These are phyloP conservation scores for Agrenia bidenticulata DNA, from an alignment of 2,888 invertebrate species.

Conservation along the genomic window DNA sequence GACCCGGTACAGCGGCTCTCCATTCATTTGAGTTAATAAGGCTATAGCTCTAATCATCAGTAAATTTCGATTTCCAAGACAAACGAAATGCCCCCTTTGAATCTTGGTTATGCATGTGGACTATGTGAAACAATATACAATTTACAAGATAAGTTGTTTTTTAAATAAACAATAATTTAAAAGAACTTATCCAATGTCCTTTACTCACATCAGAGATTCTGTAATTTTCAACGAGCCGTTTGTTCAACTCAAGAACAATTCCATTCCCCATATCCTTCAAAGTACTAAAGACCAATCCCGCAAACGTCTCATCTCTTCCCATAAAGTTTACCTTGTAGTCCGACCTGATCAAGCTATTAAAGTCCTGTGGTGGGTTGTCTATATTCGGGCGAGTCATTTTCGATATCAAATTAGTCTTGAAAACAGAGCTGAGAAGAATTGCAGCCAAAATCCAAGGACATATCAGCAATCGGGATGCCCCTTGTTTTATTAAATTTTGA, in stretches of 20 bases:
- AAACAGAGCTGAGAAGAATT: not conserved
- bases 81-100: too few species aligned
- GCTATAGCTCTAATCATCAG: too few species aligned
- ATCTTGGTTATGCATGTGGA: too few species aligned
- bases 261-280: not conserved
- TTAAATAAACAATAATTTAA: too few species aligned
- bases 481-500: too few species aligned
- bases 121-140: too few species aligned
- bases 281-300: not conserved
- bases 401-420: not conserved
- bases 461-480: not conserved
- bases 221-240: not conserved
- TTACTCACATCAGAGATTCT: not conserved
- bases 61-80: too few species aligned
- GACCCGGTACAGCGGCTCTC: too few species aligned
- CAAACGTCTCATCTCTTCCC: not conserved
- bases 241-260: not conserved
- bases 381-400: not conserved
- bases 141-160: too few species aligned
- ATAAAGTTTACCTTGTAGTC: not conserved
- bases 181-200: too few species aligned
- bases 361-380: not conserved
- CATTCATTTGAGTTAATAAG: too few species aligned
- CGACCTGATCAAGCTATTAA: not conserved
- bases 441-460: not conserved